A percentile compares a stretch with the other conserved stretches of the same genome.
Conservation (phyloP, 2,797 vertebrate species). For the Chaetophractus vellerosus region DNA sequence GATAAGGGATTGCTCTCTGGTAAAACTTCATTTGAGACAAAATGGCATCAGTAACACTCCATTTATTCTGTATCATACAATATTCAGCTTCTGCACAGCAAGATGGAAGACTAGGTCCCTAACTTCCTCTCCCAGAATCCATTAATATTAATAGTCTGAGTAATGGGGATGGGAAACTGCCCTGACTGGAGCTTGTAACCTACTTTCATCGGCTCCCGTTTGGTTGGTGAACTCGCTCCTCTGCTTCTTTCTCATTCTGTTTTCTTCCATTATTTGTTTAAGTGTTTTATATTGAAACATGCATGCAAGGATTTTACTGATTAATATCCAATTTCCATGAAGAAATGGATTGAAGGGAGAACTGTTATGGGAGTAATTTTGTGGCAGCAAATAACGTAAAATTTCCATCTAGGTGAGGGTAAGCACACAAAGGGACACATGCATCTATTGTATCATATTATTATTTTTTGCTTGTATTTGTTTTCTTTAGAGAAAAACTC, state of each 20-base stretch:
- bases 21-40: constrained; percentile 69
- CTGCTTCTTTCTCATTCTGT: constrained; percentile 82
- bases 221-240: constrained; percentile 70
- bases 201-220: constrained; percentile 57
- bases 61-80: constrained; percentile 78
- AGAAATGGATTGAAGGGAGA: constrained; percentile 74
- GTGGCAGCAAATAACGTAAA: constrained; percentile 73
- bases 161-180: constrained; percentile 79
- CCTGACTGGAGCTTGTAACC: constrained; percentile 59
- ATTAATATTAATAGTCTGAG: constrained; percentile 89
- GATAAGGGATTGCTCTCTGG: not conserved
- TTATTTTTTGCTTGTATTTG: not conserved
- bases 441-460: not conserved
- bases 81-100: constrained; percentile 83
- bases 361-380: constrained; percentile 58
- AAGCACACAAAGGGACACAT: not conserved
- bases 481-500: not conserved
- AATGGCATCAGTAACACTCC: constrained; percentile 74
- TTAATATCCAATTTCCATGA: constrained; percentile 86
- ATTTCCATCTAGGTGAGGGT: not conserved
- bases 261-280: constrained; percentile 85
- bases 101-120: constrained; percentile 81
- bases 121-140: constrained; percentile 71
- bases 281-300: constrained; percentile 81
- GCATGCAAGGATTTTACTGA: constrained; percentile 80